Evolutionary conservation across 1,140 invertebrate species (phyloP).

Genomic region (Anastrepha obliqua): DNA sequence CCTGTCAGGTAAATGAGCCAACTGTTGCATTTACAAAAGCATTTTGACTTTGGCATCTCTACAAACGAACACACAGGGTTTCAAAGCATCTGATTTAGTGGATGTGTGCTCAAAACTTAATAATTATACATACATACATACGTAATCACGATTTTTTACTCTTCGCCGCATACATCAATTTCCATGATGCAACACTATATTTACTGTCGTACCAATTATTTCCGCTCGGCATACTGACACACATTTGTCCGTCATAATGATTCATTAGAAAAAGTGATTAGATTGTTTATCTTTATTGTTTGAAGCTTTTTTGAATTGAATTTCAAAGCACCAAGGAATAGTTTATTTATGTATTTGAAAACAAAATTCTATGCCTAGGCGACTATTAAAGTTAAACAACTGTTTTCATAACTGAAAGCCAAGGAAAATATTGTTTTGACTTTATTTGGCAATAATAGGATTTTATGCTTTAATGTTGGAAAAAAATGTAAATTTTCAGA

Average conservation of each 20-base stretch:
- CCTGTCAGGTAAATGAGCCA: too few species aligned
- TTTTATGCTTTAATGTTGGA: too few species aligned
- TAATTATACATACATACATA: not conserved
- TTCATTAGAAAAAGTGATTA: slow-evolving; percentile 45
- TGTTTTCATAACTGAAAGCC: too few species aligned
- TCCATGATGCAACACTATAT: not conserved
- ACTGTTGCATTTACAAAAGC: too few species aligned
- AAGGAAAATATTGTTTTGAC: too few species aligned
- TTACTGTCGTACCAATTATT: not conserved
- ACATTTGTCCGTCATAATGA: not conserved
- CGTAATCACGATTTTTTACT: not conserved
- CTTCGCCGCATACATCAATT: not conserved
- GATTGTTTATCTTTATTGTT: not conserved
- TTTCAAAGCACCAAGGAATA: not conserved
- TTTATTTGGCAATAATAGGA: too few species aligned
- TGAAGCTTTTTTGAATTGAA: not conserved
- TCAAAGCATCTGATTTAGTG: not conserved
- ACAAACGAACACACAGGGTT: too few species aligned
- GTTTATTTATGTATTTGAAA: not conserved
- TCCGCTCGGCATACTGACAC: slow-evolving; percentile 17
- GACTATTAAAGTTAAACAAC: too few species aligned
- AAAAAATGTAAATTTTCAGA: too few species aligned
- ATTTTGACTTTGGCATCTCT: too few species aligned
- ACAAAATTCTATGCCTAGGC: not conserved
- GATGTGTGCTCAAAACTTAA: not conserved